Conservation (phyloP, 1,140 invertebrate genomes). For the Drosophila ananassae region DNA sequence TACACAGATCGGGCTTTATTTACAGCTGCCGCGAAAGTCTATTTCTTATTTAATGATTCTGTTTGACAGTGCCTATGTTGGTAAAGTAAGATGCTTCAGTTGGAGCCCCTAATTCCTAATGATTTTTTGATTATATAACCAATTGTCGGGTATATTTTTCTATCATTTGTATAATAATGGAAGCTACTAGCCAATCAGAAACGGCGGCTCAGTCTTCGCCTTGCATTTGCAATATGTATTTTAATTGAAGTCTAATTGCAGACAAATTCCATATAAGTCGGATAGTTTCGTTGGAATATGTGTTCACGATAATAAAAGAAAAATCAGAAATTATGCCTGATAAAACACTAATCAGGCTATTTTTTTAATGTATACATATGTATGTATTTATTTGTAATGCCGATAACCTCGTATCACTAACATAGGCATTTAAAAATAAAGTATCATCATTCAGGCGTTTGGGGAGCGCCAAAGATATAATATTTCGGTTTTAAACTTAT, state of each 20-base stretch:
- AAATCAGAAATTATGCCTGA: conserved; percentile 9
- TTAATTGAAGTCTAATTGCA: conserved; percentile 43
- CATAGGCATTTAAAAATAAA: conserved; percentile 9
- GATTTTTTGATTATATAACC: conserved; percentile 14
- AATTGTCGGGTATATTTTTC: conserved; percentile 38
- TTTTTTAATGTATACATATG: conserved; percentile 23
- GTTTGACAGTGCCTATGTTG: conserved; percentile 36
- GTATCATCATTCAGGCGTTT: conserved; percentile 13
- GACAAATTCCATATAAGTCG: conserved; percentile 13
- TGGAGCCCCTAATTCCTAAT: conserved; percentile 15
- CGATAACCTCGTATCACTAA: conserved; percentile 19
- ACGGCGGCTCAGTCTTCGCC: conserved; percentile 57
- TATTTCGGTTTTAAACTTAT: conserved; percentile 11
- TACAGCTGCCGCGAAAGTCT: conserved; percentile 27
- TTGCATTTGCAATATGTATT: conserved; percentile 46
- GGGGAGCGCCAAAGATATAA: conserved; percentile 3
- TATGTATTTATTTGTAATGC: conserved; percentile 45
- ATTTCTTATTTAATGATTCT: conserved; percentile 14
- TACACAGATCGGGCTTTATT: conserved; percentile 28
- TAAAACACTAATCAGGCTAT: conserved; percentile 1
- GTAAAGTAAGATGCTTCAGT: conserved; percentile 44
- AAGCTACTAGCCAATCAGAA: conserved; percentile 47
- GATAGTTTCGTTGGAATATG: conserved; percentile 10
- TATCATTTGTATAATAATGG: conserved; percentile 30
- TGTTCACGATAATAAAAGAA: neutral